Percentiles rank a stretch among this genome's conserved stretches.
Evolutionary conservation across 2,797 vertebrate species (phyloP).

Genomic region (Lepus oiostolus): DNA sequence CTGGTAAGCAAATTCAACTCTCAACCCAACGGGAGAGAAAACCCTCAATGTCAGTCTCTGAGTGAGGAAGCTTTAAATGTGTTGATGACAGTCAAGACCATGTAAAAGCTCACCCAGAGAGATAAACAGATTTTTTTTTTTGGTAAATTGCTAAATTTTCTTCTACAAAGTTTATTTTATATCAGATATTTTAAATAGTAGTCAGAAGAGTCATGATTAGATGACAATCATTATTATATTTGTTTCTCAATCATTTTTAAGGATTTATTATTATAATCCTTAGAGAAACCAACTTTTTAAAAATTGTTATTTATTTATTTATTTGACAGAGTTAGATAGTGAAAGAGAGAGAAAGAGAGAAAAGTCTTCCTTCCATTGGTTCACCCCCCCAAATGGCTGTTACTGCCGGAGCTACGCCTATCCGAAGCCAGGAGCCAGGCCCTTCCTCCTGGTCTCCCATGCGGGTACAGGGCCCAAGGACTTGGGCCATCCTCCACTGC

Average conservation of each 20-base stretch:
- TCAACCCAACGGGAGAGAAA: conserved; percentile 32
- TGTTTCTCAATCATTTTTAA: not conserved
- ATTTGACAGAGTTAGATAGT: too few species aligned
- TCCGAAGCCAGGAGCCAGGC: too few species aligned
- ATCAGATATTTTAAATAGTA: conserved; percentile 23
- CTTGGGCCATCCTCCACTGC: too few species aligned
- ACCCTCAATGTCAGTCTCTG: not conserved
- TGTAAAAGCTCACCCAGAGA: conserved; percentile 13
- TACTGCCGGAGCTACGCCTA: too few species aligned
- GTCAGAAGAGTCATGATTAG: not conserved
- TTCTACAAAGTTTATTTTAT: conserved; percentile 44
- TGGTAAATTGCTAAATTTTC: not conserved
- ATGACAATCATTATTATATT: not conserved
- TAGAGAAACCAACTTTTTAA: too few species aligned
- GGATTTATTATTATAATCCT: too few species aligned
- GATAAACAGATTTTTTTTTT: not conserved
- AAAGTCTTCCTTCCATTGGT: too few species aligned
- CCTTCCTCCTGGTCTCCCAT: too few species aligned
- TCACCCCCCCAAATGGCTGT: too few species aligned
- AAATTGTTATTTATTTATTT: too few species aligned
- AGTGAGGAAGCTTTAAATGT: conserved; percentile 37
- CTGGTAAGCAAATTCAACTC: conserved; percentile 90
- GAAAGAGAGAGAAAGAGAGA: too few species aligned
- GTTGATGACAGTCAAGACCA: not conserved
- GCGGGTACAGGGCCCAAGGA: too few species aligned